Evolutionary conservation across 2,113 vertebrate genomes (phyloP), one percentile per base, ranked within the genome.

Genomic region (Oncorhynchus clarkii): DNA sequence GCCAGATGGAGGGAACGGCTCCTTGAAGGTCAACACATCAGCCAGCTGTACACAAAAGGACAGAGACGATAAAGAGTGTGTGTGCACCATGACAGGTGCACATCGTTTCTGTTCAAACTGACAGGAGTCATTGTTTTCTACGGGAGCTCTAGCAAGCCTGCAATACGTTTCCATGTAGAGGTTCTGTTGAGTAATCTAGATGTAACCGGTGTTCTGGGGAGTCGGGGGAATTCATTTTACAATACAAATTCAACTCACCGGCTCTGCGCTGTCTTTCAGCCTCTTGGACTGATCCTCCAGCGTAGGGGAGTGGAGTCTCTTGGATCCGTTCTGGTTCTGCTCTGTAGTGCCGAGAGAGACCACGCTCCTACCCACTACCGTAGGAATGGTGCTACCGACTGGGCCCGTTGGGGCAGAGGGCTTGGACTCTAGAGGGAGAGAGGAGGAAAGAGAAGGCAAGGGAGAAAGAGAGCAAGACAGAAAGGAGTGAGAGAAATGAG

Each of bases 281-380:
- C 93, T 95, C 88, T 94, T 96, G 16, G 91, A 84, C 65, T 82
- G 79, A 18, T 94, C 95, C 83, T 94, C 94, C 0, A 88, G 45
- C 8, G 91, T 76, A 48, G 95, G 94, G 0, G 94, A 96, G 72
- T 86, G 92, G 34, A 92, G 91, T 75, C 93, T 92, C 82, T 97
- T 96, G 62, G 88, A 78, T 54, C 84, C 72, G 7, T 75, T 88
- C 82, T 77, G 31, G n/a, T 29, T 75, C 3, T 93, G 92, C 77
- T 92, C 93, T 85, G 89, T 88, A 51, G 90, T 84, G 91, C 91
- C 87, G 39, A 12, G 89, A 81, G 95, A 91, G 88, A 88, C 72
- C 13, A 86, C 77, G 4, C 87, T 93, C 66, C 74, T 85, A 76
- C 94, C 95, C 72, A 88, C 87, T 54, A 86, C 90, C 1, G 92